A percentile compares a stretch with the other conserved stretches of the same genome.
These are phyloP conservation scores for Esox niger DNA, from an alignment of 2,113 vertebrate genomes.

Conservation along the genomic window DNA sequence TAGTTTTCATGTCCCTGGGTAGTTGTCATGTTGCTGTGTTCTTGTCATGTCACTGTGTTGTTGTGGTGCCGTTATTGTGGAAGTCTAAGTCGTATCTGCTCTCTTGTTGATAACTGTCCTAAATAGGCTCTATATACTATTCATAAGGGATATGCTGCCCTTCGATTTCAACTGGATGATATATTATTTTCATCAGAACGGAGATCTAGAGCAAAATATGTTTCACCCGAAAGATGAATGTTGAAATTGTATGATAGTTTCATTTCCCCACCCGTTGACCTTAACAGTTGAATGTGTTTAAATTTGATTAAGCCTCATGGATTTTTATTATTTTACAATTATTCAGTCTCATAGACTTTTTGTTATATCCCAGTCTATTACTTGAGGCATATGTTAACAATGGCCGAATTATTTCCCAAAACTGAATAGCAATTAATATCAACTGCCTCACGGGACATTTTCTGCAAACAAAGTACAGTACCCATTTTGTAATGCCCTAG, in stretches of 20 bases:
- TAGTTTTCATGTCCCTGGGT: too few relatives aligned
- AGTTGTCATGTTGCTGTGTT: too few relatives aligned
- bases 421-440: neutral
- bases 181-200: neutral
- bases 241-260: neutral
- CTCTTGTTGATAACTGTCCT: conserved; percentile 2
- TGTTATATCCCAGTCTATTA: neutral
- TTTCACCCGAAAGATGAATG: neutral
- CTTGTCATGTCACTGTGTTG: too few relatives aligned
- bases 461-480: neutral
- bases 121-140: neutral
- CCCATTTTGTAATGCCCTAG: neutral
- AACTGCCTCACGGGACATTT: neutral
- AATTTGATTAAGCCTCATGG: neutral
- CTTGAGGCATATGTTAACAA: too few relatives aligned
- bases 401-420: neutral
- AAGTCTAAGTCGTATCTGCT: neutral
- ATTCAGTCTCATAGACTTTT: neutral
- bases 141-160: neutral
- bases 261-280: too few relatives aligned
- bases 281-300: neutral
- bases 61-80: conserved; percentile 45
- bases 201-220: neutral
- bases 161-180: neutral
- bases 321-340: neutral